These are phyloP conservation scores for Drusus annulatus DNA, from an alignment of 1,140 invertebrate species.

Conservation along the genomic window DNA sequence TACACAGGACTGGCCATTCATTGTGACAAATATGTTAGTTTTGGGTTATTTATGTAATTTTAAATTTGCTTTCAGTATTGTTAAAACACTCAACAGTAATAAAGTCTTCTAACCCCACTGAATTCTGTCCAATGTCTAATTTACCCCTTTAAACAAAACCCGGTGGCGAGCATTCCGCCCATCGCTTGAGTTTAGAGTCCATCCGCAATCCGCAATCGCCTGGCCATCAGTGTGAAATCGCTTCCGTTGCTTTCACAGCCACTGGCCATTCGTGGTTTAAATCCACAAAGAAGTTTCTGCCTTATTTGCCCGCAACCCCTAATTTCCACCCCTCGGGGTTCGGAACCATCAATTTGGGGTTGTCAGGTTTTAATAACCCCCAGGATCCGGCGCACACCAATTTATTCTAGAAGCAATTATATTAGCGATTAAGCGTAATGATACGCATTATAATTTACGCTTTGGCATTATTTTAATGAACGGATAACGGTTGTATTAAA, in stretches of 20 bases:
- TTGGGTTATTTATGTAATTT: too few relatives aligned
- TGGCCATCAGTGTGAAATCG: conserved; percentile 47
- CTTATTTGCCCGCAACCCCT: conserved; percentile 48
- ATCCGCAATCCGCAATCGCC: too few relatives aligned
- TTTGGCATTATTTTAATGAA: conserved; percentile 51
- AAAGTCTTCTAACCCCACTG: too few relatives aligned
- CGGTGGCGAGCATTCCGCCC: too few relatives aligned
- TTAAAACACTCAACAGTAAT: too few relatives aligned
- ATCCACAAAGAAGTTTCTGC: conserved; percentile 56
- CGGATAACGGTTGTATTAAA: conserved; percentile 45
- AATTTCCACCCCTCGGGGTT: conserved; percentile 19
- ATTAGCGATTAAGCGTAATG: conserved; percentile 55
- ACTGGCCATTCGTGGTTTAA: conserved; percentile 47
- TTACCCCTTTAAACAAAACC: too few relatives aligned
- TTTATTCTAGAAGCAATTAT: conserved; percentile 57
- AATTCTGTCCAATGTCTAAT: too few relatives aligned
- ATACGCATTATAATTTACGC: conserved; percentile 52
- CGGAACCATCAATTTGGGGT: conserved; percentile 55
- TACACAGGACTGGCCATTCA: too few relatives aligned
- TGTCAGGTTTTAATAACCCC: conserved; percentile 57
- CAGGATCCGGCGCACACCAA: conserved; percentile 42
- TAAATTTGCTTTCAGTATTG: too few relatives aligned
- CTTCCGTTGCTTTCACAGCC: conserved; percentile 46
- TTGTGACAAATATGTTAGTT: too few relatives aligned
- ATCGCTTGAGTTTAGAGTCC: too few relatives aligned